A percentile compares a stretch with the other conserved stretches of the same genome.
Evolutionary conservation across 2,888 invertebrate species (phyloP).

Genomic region (Tyria jacobaeae): DNA sequence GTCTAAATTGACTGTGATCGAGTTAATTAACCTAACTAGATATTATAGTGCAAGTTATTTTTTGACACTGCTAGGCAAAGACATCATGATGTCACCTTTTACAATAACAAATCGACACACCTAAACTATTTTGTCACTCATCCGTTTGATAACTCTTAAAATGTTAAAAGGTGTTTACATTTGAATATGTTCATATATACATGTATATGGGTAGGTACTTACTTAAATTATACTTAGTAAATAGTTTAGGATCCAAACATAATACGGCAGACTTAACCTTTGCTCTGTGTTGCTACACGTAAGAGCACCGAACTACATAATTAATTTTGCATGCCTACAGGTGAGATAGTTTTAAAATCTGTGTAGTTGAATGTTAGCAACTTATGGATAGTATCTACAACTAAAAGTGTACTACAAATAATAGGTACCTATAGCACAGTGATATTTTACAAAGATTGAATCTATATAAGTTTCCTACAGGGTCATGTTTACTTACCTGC

Average conservation of each 20-base stretch:
- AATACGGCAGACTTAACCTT: background rate
- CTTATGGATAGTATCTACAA: background rate
- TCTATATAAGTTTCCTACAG: background rate
- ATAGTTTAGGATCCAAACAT: no score
- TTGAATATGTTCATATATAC: no score
- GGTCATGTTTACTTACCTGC: slow-evolving; percentile 89
- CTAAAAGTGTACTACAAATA: background rate
- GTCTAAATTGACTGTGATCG: background rate
- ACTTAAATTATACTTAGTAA: background rate
- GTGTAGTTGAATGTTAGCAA: no score
- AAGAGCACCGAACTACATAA: no score
- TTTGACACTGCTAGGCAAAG: background rate
- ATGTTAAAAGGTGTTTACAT: background rate
- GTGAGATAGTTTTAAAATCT: no score
- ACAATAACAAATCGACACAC: background rate
- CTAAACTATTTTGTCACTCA: background rate
- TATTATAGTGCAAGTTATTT: background rate
- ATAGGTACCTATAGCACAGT: background rate
- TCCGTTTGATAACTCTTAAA: background rate
- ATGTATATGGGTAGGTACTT: no score
- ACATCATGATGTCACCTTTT: background rate
- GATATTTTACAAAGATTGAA: background rate
- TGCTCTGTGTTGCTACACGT: background rate
- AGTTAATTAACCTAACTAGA: background rate
- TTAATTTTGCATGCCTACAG: no score